These are phyloP conservation scores for Ectemnius cavifrons DNA, from an alignment of 2,888 invertebrate species.

Conservation along the genomic window DNA sequence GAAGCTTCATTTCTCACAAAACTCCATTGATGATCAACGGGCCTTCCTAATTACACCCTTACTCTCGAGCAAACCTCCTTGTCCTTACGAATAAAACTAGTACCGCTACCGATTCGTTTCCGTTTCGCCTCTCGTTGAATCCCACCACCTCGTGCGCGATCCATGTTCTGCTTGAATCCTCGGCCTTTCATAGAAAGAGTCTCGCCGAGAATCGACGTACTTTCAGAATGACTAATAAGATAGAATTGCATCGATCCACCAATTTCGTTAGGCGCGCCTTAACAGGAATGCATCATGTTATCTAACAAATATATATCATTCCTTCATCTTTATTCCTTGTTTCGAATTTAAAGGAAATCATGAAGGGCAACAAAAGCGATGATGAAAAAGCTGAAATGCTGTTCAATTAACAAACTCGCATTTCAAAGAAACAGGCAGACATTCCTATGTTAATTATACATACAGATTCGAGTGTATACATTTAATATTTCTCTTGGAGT, in stretches of 20 bases:
- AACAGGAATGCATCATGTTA: too few species aligned
- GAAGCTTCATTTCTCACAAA: slow-evolving; percentile 62
- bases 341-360: too few species aligned
- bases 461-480: too few species aligned
- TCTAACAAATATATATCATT: too few species aligned
- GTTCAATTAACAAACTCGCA: neutral
- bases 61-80: slow-evolving; percentile 25
- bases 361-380: too few species aligned
- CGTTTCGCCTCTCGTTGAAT: slow-evolving; percentile 5
- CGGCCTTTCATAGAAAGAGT: slow-evolving; percentile 2
- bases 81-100: slow-evolving; percentile 44
- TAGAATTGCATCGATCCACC: neutral
- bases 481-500: too few species aligned
- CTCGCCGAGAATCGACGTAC: slow-evolving; percentile 9
- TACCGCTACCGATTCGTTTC: slow-evolving; percentile 24
- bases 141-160: slow-evolving; percentile 20
- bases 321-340: too few species aligned
- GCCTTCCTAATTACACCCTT: slow-evolving; percentile 64
- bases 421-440: too few species aligned
- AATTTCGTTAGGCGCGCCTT: neutral
- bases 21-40: slow-evolving; percentile 65
- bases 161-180: slow-evolving; percentile 33
- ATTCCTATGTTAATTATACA: too few species aligned
- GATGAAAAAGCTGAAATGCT: neutral
- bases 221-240: slow-evolving; percentile 18